Base-by-base conservation (phyloP, 2,888 invertebrate genomes). In the Drosophila flavopinicola region DNA sequence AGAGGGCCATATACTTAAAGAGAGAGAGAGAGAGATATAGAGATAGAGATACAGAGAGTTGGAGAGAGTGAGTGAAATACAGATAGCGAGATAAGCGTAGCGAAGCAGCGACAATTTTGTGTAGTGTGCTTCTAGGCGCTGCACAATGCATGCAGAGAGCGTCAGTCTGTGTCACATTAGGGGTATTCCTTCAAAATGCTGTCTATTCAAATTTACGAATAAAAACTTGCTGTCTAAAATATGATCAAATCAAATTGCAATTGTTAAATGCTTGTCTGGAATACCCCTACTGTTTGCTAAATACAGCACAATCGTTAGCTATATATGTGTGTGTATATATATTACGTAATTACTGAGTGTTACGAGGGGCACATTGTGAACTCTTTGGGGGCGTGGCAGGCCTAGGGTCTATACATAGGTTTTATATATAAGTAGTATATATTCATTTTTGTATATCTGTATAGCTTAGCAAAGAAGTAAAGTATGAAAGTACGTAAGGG, bases 71-170 rank as follows among this genome's bases (percentile, higher is more conserved):
- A n/a, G 15, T 24, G 25, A 47, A n/a, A n/a, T n/a, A n/a, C n/a
- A n/a, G n/a, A n/a, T n/a, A n/a, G 13, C 23, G 41, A 44, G 24
- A 25, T n/a, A 51, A 45, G 52, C 48, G 37, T 1, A 49, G 54
- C 59, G 51, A 69, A 67, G 38, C 67, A 9, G 27, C 25, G 30
- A 17, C 9, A 24, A 17, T 11, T 63, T 48, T 24, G 39, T 33
- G 38, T 15, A 17, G 39, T 60, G 32, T 20, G 39, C 27, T 5
- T 27, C 23, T 1, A 25, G 54, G 39, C 39, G 27, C 41, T 20
- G 45, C 32, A 29, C 45, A 47, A n/a, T 29, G 30, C 68, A 68
- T 73, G 67, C 67, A 42, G 24, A 45, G 33, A 41, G 27, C 48
- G 7, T 13, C 9, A 25, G n/a, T 38, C 7, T 39, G 9, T 27